Base-by-base conservation (phyloP, 2,888 invertebrate species). In the Penaeus monodon region DNA sequence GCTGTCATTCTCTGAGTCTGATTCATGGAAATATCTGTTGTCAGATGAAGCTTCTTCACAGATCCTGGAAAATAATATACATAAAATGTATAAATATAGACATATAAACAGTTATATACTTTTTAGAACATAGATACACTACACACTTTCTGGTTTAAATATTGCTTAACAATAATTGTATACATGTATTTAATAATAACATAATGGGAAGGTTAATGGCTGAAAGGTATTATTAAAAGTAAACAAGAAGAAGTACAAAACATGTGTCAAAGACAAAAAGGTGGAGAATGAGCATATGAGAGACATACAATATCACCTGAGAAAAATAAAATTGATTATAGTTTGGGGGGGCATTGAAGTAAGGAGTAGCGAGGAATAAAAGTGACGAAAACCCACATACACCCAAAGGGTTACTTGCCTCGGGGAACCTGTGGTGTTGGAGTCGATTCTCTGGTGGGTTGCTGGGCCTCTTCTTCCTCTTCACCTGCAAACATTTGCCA, bases 401-500 rank as follows among this genome's bases (percentile, higher is more conserved):
- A 49, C 27, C 2, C 44, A 22, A 17, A 38, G 22, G 12, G 38
- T 73, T 12, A 20, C 74, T 74, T 27, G 79, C 86, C 73, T 83
- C 70, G 82, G 29, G 44, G 27, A 17, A 8, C 68, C 33, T 79
- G 81, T 57, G 79, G 78, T 0, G 78, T 85, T 8, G 84, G 85
- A 49, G 81, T 81, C 3, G 84, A 57, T 44, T 84, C 88, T 33
- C 85, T 81, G 6, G 78, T 78, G 6, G 64, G 68, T 49, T 80
- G 80, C 63, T 64, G 70, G 66, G 68, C 84, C 66, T 89, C 89
- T 29, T 84, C 74, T 10, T 86, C 88, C 10, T 83, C 76, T 14
- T 81, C 84, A 20, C 57, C 78, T 1, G 77, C 77, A 83, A 89
- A 89, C 77, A 89, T 44, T 81, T 89, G 89, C 27, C 74, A 80